Evolutionary conservation across 2,113 vertebrate genomes (phyloP).

Genomic region (Anolis carolinensis): DNA sequence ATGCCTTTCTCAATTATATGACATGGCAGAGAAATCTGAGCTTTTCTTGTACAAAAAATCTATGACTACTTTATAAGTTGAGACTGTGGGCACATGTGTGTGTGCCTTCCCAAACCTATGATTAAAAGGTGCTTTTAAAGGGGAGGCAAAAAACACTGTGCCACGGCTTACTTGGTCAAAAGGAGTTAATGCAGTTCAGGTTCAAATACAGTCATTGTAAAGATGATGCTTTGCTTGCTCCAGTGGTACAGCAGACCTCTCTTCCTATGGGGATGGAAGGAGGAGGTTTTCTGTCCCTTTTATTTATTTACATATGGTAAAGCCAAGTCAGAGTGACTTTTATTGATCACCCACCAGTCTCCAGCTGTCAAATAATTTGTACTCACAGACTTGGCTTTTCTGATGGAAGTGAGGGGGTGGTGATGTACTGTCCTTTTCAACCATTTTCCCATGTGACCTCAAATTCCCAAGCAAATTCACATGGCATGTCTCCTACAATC

Average conservation of each 20-base stretch:
- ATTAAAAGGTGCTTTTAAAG: conserved; percentile 53
- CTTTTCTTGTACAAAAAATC: conserved; percentile 61
- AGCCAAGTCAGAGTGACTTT: conserved; percentile 35
- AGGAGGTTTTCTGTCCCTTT: conserved; percentile 33
- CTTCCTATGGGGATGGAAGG: neutral
- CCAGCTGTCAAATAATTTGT: conserved; percentile 22
- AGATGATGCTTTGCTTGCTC: conserved; percentile 29
- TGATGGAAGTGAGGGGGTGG: neutral
- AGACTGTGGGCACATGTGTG: neutral
- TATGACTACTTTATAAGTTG: conserved; percentile 58
- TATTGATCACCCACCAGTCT: conserved; percentile 16
- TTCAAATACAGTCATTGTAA: conserved; percentile 59
- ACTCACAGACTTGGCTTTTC: conserved; percentile 35
- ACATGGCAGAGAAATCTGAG: conserved; percentile 64
- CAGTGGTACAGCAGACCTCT: conserved; percentile 16
- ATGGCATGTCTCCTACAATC: conserved; percentile 35
- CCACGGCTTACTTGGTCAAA: conserved; percentile 63
- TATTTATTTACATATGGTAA: neutral
- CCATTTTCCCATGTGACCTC: conserved; percentile 3
- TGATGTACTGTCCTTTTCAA: neutral
- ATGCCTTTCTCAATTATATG: conserved; percentile 64
- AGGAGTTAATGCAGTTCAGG: conserved; percentile 44
- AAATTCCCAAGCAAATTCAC: conserved; percentile 33
- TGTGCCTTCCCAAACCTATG: conserved; percentile 28
- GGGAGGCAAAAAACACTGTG: conserved; percentile 54